A percentile compares a stretch with the other conserved stretches of the same genome.
Conservation (phyloP, 2,113 vertebrate genomes). For the Ramphastos sulfuratus region DNA sequence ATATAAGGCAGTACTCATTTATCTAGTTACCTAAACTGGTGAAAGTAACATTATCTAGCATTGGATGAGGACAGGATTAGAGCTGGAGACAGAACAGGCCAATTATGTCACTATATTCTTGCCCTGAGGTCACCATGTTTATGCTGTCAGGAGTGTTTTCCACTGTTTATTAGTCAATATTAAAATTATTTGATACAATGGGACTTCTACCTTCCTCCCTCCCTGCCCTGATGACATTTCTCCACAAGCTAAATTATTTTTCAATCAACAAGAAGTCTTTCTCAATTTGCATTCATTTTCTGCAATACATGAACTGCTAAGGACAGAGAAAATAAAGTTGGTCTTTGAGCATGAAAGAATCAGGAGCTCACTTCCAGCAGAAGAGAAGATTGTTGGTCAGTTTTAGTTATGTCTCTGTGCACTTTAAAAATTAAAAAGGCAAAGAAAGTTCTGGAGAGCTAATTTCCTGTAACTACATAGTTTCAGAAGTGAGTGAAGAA, state of each 20-base stretch:
- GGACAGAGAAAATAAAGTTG: not conserved
- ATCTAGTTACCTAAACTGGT: conserved; percentile 4
- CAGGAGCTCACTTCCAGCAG: not conserved
- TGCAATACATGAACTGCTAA: not conserved
- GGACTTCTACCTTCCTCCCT: not conserved
- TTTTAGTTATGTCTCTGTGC: not conserved
- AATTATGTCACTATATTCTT: not conserved
- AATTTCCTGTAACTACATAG: not conserved
- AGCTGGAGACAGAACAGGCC: not conserved
- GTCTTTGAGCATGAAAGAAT: not conserved
- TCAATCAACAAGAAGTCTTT: not conserved
- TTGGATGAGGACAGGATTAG: not conserved
- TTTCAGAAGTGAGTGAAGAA: not conserved
- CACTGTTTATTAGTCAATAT: not conserved
- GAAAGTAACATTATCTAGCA: not conserved
- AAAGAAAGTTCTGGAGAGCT: not conserved
- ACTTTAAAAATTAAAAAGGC: not conserved
- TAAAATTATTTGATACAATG: not conserved
- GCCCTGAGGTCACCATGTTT: not conserved
- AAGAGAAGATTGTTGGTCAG: not conserved
- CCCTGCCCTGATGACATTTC: not conserved
- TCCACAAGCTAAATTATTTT: not conserved
- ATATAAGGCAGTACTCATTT: not conserved
- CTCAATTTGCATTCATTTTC: not conserved
- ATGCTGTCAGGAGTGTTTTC: not conserved